Percentiles rank a stretch among this genome's conserved stretches.
These are phyloP conservation scores for Tangara arthus DNA, from an alignment of 2,797 vertebrate species.

Conservation along the genomic window DNA sequence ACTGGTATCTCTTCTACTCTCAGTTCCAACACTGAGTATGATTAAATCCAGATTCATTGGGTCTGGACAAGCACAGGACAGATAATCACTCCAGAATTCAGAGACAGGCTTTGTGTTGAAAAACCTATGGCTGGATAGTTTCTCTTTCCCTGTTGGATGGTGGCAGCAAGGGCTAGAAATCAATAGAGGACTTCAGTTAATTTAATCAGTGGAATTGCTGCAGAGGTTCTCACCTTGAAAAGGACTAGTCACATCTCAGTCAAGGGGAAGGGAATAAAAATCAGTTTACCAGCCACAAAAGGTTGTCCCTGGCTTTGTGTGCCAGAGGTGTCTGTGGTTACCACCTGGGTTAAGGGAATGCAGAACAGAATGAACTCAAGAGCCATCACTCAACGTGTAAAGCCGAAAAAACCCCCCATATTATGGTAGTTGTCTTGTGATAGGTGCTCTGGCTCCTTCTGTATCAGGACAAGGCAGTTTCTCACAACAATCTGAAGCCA, in stretches of 20 bases:
- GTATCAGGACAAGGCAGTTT: not conserved
- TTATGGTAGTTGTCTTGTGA: not conserved
- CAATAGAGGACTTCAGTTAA: not conserved
- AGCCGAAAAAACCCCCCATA: accelerated
- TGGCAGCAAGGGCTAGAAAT: not conserved
- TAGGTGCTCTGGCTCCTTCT: not conserved
- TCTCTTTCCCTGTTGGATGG: not conserved
- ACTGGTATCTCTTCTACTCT: not conserved
- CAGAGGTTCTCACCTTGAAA: not conserved
- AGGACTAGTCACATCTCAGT: not conserved
- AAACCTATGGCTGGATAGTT: not conserved
- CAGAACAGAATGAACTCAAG: not conserved
- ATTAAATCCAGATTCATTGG: not conserved
- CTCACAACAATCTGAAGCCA: not conserved
- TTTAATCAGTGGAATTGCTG: not conserved
- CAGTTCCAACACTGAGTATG: not conserved
- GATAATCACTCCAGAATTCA: not conserved
- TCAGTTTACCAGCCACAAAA: not conserved
- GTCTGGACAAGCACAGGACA: not conserved
- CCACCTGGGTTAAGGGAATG: not conserved
- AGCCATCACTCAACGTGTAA: not conserved
- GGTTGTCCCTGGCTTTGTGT: not conserved
- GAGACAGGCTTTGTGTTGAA: not conserved
- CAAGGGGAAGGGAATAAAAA: not conserved
- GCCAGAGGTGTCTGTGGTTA: not conserved